Base-by-base conservation (phyloP, 1,140 invertebrate species). In the Magallana gigas region DNA sequence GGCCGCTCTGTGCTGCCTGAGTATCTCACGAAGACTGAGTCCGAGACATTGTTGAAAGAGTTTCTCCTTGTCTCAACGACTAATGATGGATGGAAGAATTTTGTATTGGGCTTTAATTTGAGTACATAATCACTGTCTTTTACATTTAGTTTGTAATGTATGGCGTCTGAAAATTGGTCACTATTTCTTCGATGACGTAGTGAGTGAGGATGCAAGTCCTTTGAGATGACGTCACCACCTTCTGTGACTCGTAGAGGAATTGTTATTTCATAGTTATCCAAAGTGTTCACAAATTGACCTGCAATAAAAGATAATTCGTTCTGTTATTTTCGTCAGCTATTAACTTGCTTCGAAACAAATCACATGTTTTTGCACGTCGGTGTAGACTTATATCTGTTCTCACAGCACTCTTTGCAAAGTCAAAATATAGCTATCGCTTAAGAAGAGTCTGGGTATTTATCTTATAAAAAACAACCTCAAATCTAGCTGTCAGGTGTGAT, bases 71-170 rank as follows among this genome's bases (percentile, higher is more conserved):
- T 95, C 94, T 98, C 97, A 68, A 98, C 95, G 11, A 98, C 94
- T 90, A 97, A 93, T 36, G 95, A 95, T 4, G 97, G 96, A 4
- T 96, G 95, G 88, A 97, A 95, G 92, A 98, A 97, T 71, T 96
- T 95, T 84, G 94, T 95, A 88, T 96, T 96, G 14, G 97, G 96
- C 91, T 95, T 96, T 94, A 95, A 90, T 88, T 96, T 94, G 83
- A 97, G 92, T 89, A 96, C 96, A 85, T 96, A 92, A 57, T 96
- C 95, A 86, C 94, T 93, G 87, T 95, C 95, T 57, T 94, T 92
- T 68, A 96, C 92, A 8, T 95, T 92, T 88, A 97, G 90, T 85
- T 96, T 95, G 93, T 96, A 96, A 92, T 96, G 96, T 36, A 96
- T 91, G 23, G 68, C 36, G 68, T 76, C 68, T 76, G 23, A 76